phyloP scores from a whole-genome alignment of 2,113 vertebrate species.

The Myanophis thanlyinensis region DNA sequence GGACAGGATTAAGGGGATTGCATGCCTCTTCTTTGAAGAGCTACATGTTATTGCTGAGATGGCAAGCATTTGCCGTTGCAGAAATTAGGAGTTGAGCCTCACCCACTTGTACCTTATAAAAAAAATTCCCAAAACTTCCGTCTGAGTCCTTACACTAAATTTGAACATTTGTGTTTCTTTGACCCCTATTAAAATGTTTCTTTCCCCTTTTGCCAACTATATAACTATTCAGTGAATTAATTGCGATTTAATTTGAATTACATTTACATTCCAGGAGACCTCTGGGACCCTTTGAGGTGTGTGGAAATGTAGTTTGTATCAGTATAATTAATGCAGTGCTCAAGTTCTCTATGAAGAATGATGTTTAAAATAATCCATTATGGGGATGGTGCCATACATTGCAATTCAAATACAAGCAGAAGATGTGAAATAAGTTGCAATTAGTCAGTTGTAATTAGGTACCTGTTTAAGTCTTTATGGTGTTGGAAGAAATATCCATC shows the following conservation, averaged over 20 bases:
- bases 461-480: neutral
- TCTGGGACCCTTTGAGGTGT: neutral
- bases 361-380: neutral
- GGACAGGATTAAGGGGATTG: neutral
- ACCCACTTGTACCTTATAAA: neutral
- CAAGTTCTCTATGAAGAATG: neutral
- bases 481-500: no score
- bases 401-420: neutral
- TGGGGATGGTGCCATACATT: neutral
- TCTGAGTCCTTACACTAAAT: neutral
- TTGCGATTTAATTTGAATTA: neutral
- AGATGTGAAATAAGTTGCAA: neutral
- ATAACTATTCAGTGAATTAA: neutral
- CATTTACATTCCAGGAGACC: neutral
- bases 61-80: neutral
- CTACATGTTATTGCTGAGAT: neutral
- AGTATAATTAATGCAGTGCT: neutral
- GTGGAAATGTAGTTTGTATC: neutral
- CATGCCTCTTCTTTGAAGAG: neutral
- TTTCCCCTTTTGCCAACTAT: neutral
- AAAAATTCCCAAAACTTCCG: constrained; percentile 22
- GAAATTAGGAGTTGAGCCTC: neutral
- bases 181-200: constrained; percentile 11
- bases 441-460: neutral
- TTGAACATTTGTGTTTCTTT: constrained; percentile 6